Evolutionary conservation across 2,888 invertebrate species (phyloP).

Genomic region (Diloba caeruleocephala): DNA sequence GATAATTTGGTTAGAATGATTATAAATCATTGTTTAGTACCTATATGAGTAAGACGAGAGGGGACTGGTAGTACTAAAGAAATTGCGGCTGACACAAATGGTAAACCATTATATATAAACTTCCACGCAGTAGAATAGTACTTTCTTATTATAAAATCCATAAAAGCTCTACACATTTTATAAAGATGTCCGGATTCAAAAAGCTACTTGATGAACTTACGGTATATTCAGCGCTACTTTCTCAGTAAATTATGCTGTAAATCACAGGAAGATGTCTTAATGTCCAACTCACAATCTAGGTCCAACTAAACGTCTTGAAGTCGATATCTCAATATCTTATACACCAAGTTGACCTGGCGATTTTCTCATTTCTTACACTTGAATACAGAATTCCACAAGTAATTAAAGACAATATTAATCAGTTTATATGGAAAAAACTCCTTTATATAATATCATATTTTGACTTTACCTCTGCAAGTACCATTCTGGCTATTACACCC

Average conservation of each 20-base stretch:
- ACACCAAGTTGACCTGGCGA: constrained; percentile 9
- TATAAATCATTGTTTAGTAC: too few species aligned
- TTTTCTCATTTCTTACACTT: constrained; percentile 31
- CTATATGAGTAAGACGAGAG: too few species aligned
- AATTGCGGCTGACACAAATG: too few species aligned
- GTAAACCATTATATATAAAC: too few species aligned
- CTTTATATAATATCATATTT: constrained; percentile 14
- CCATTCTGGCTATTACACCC: constrained; percentile 7
- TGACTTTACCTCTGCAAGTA: constrained; percentile 2
- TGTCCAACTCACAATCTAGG: constrained; percentile 13
- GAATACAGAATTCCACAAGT: constrained; percentile 32
- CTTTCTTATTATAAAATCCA: too few species aligned
- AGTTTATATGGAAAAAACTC: constrained; percentile 12
- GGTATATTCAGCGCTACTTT: constrained; percentile 4
- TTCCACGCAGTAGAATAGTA: too few species aligned
- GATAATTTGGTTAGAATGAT: too few species aligned
- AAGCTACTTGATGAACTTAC: not conserved
- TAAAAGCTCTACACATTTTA: too few species aligned
- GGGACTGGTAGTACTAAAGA: too few species aligned
- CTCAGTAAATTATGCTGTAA: constrained; percentile 26
- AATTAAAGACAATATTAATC: constrained; percentile 30
- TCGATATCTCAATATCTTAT: constrained; percentile 32
- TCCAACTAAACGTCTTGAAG: constrained; percentile 18
- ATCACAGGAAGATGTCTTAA: constrained; percentile 17
- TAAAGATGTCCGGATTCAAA: not conserved